Conservation (phyloP, 2,888 invertebrate species). For the Galeopsomyia nigrocyanea region DNA sequence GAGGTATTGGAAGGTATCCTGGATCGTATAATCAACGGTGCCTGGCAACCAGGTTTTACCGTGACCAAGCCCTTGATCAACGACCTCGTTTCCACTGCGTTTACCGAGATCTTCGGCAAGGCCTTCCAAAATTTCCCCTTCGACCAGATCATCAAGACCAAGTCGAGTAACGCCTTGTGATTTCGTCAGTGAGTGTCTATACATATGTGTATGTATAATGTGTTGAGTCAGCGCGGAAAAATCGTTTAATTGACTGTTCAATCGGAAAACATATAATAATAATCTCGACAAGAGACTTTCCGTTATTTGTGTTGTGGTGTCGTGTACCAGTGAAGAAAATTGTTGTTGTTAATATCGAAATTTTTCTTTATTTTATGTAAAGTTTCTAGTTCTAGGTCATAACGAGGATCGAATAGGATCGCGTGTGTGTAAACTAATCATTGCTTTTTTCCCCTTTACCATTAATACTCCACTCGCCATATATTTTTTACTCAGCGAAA, state of each 20-base stretch:
- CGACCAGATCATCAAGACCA: slow-evolving; percentile 73
- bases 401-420: too few species aligned
- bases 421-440: too few species aligned
- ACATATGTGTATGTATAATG: not conserved
- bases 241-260: too few species aligned
- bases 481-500: not conserved
- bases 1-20: slow-evolving; percentile 77
- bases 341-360: not conserved
- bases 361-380: not conserved
- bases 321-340: not conserved
- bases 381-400: not conserved
- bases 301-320: not conserved
- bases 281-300: not conserved
- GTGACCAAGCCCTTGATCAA: slow-evolving; percentile 83
- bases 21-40: slow-evolving; percentile 83
- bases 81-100: slow-evolving; percentile 85
- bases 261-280: not conserved
- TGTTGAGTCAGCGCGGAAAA: not conserved
- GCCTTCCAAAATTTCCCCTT: slow-evolving; percentile 83
- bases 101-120: slow-evolving; percentile 85
- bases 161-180: slow-evolving; percentile 44
- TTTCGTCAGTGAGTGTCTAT: not conserved
- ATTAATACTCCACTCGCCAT: slow-evolving; percentile 12
- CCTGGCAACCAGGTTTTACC: slow-evolving; percentile 86
- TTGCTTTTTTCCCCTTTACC: not conserved